Base-by-base conservation (phyloP, 2,888 invertebrate species). In the Tillus elongatus region DNA sequence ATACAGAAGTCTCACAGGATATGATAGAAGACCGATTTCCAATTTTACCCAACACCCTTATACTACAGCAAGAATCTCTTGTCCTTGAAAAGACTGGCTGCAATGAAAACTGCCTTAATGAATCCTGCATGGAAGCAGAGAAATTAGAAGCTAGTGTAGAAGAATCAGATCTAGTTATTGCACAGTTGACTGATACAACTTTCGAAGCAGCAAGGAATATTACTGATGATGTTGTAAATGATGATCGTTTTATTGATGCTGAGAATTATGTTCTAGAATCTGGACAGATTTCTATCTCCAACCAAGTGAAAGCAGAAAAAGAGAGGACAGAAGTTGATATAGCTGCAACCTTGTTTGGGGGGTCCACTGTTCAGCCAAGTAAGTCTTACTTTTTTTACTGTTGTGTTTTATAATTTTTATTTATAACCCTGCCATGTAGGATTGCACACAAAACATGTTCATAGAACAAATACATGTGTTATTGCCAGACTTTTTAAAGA, bases 211-310 rank as follows among this genome's bases (percentile, higher is more conserved):
- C 50, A 13, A 48, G 50, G 24, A 51, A 46, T 45, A 62, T 60
- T 38, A 60, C 57, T n/a, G 66, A 63, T 24, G 71, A 71, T 39
- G 71, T 71, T 36, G 69, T 69, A 3, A 67, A 75, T 56, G 79
- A 79, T 62, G 77, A 78, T 54, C 70, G 78, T 50, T 81, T 83
- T 49, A 75, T 81, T 39, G 84, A 84, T 67, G 83, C 83, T n/a
- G 82, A 84, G 56, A 82, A 79, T 54, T 82, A 82, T 55, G 81
- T 83, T 37, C 66, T 83, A 47, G 79, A 80, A 60, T 79, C 79
- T 8, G 73, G 74, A 33, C 70, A 71, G 51, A 70, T 71, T 36
- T 60, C 67, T 26, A 51, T 61, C 4, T 34, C 47, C 2, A 41
- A 37, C 15, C 54, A 52, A 19, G 37, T 49, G 37, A 39, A 34